Conservation (phyloP, 2,113 vertebrate species). For the Mobula birostris region DNA sequence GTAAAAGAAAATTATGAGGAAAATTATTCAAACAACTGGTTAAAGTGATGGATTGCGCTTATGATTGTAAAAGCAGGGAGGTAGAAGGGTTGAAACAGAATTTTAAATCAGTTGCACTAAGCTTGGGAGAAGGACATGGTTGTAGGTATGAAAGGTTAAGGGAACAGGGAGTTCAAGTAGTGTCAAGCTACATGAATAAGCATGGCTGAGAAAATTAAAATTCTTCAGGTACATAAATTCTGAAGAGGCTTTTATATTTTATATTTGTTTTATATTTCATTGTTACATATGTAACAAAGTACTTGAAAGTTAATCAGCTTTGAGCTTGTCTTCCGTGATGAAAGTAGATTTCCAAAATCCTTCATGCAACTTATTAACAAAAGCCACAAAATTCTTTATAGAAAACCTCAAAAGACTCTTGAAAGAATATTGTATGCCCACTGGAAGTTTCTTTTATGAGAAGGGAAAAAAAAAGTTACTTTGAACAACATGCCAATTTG, state of each 20-base stretch:
- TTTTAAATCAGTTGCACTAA: not conserved
- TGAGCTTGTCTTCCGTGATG: not conserved
- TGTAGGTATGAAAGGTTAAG: not conserved
- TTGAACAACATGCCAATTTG: conserved; percentile 33
- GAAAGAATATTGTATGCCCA: not conserved
- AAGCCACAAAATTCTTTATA: not conserved
- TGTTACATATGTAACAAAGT: not conserved
- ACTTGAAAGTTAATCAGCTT: conserved; percentile 1
- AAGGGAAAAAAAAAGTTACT: not conserved
- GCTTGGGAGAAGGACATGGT: not conserved
- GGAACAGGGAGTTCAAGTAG: not conserved
- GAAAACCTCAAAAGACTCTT: not conserved
- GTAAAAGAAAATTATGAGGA: not conserved
- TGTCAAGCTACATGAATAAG: not conserved
- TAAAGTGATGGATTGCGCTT: not conserved
- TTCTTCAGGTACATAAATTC: not conserved
- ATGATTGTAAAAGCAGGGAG: not conserved
- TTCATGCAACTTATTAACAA: not conserved
- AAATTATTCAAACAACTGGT: not conserved
- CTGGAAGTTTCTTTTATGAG: not conserved
- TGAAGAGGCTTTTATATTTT: not conserved
- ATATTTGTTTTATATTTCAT: not conserved
- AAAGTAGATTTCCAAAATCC: conserved; percentile 17
- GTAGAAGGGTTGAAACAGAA: too few species aligned
- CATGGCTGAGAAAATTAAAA: not conserved